Conservation (phyloP, 2,888 invertebrate genomes). For the Cepaea hortensis region DNA sequence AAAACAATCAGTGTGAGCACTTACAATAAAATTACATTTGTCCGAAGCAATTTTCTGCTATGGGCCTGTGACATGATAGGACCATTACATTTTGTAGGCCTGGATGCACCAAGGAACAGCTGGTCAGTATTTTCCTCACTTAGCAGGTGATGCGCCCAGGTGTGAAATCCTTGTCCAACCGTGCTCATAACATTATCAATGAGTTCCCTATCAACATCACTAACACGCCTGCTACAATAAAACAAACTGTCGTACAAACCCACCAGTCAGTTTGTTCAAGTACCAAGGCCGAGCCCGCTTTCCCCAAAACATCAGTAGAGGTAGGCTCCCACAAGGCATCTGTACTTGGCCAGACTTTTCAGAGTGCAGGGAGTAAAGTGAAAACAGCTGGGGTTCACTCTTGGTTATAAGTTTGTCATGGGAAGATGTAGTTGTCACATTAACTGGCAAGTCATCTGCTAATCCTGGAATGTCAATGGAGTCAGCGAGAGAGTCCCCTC, state of each 20-base stretch:
- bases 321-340: constrained; percentile 69
- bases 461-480: constrained; percentile 61
- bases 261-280: constrained; percentile 70
- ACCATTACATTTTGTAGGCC: too few relatives aligned
- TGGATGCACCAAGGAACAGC: too few relatives aligned
- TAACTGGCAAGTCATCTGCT: constrained; percentile 43
- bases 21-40: too few relatives aligned
- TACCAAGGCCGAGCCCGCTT: constrained; percentile 61
- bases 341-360: constrained; percentile 63
- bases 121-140: too few relatives aligned
- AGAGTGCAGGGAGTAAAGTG: constrained; percentile 68
- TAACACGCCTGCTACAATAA: too few relatives aligned
- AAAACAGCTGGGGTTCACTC: constrained; percentile 66
- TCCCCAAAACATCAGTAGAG: constrained; percentile 71
- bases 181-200: too few relatives aligned
- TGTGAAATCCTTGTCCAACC: too few relatives aligned
- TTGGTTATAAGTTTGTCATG: constrained; percentile 57
- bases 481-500: constrained; percentile 60
- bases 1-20: too few relatives aligned
- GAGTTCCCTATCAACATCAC: too few relatives aligned
- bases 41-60: too few relatives aligned
- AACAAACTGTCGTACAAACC: neutral
- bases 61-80: too few relatives aligned
- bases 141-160: too few relatives aligned
- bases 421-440: constrained; percentile 11